Evolutionary conservation across 2,888 invertebrate species (phyloP).

Genomic region (Scelioninae gen. 1): DNA sequence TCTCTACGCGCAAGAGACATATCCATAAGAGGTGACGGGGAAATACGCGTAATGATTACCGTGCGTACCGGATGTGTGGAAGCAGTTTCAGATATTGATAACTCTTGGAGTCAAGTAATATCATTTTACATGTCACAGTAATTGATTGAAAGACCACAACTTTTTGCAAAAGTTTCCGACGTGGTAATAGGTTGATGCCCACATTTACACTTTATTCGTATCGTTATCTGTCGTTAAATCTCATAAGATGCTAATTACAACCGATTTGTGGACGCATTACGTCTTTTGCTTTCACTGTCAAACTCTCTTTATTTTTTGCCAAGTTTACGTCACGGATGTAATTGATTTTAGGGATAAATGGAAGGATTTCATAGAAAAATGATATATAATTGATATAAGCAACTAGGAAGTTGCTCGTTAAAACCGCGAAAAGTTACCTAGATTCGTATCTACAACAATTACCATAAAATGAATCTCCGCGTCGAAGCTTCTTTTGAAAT

Average conservation of each 20-base stretch:
- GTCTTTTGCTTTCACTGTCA: slow-evolving; percentile 46
- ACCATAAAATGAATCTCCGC: neutral
- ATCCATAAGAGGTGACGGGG: slow-evolving; percentile 62
- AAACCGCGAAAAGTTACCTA: slow-evolving; percentile 1
- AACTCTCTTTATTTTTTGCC: slow-evolving; percentile 29
- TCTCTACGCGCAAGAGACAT: slow-evolving; percentile 74
- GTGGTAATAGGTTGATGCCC: neutral
- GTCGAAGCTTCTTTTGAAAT: neutral
- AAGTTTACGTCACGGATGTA: slow-evolving; percentile 7
- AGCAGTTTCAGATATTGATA: slow-evolving; percentile 24
- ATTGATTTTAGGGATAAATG: slow-evolving; percentile 9
- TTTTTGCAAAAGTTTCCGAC: neutral
- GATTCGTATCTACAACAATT: slow-evolving; percentile 13
- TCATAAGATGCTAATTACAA: slow-evolving; percentile 18
- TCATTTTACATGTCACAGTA: neutral
- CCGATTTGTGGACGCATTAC: slow-evolving; percentile 28
- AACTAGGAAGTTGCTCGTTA: neutral
- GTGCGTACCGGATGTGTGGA: slow-evolving; percentile 48
- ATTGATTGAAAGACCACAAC: slow-evolving; percentile 12
- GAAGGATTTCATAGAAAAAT: slow-evolving; percentile 9
- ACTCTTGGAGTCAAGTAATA: neutral
- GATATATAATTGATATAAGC: slow-evolving; percentile 7
- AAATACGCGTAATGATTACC: slow-evolving; percentile 59
- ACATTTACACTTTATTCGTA: slow-evolving; percentile 14
- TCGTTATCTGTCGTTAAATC: slow-evolving; percentile 28